Evolutionary conservation across 2,888 invertebrate species (phyloP), one percentile per base, ranked within the genome.

Genomic region (Fragum fragum): DNA sequence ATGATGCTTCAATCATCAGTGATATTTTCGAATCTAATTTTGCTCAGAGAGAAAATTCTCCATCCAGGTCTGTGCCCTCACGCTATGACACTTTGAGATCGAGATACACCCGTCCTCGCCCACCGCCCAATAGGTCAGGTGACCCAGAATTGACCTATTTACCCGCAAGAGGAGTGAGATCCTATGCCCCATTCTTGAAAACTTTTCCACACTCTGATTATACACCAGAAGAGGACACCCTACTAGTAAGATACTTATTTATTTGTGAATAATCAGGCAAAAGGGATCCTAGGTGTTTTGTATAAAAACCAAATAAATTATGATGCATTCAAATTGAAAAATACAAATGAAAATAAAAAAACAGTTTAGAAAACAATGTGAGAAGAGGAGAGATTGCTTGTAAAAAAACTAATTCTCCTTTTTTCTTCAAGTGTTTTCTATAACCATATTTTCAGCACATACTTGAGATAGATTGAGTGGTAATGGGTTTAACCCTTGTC

Each of bases 1-100:
- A 86, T 26, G 83, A 87, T 9, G 83, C 74, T 2, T 89, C 91
- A 5, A 81, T 87, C 23, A 83, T 91, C 5, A 89, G 90, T 81
- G 90, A 91, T 74, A 88, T 89, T 69, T 89, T 88, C 53, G 90
- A 81, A 57, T 77, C 77, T 5, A 77, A 23, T 52, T 29, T 47
- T 39, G 52, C 63, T 11, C 32, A 61, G 26, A 47, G 16, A 29
- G 70, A 42, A 0, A 63, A 57, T 29, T 52, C 71, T 1, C 42
- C 70, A 26, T 71, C 68, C 0, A 77, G 77, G 18, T 28, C 23
- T 32, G 21, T 26, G 11, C 18, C 39, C 3, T 23, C 53, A 9
- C 79, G 83, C 16, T 89, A 79, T 72, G 89, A 89, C 69, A 59
- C 39, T 21, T 68, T 88, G 29, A 73, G 86, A 66, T 89, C 89